Base-by-base conservation (phyloP, 2,888 invertebrate genomes). In the Tetramorium bicarinatum region DNA sequence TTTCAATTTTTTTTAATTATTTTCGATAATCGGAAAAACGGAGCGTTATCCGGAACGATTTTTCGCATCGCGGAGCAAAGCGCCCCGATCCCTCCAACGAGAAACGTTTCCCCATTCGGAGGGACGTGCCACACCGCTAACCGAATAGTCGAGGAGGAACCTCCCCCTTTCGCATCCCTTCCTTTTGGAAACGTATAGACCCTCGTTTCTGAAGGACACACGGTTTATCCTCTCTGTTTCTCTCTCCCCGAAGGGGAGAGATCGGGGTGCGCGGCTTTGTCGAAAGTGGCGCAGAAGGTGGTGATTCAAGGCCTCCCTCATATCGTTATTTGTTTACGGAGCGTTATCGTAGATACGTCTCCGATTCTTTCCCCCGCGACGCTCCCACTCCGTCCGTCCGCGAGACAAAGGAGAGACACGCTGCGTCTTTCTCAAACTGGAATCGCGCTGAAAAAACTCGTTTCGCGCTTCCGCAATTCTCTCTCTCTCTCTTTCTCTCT, bases 161-260 rank as follows among this genome's bases (percentile, higher is more conserved):
- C 52, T n/a, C 52, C 49, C 38, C 66, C 13, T 49, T 11, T 52
- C 38, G 21, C 13, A 41, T 67, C 67, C 67, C 54, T 75, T 38
- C 34, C n/a, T 41, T 54, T 67, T 41, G 44, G 38, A 38, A 18
- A 18, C 29, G 15, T 49, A 38, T 21, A 52, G 6, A 9, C 41
- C 41, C 29, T 67, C 75, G 49, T 76, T 34, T 62, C 21, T 9
- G 54, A 77, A 64, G 38, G 25, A 77, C 34, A 77, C 34, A 44
- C 49, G 29, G 0, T 44, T 52, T 54, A 25, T 52, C 64, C 18
- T 61, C 47, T 29, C 13, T 25, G 0, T 59, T 2, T 49, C 47
- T 18, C 21, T 15, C 29, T 21, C 3, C 41, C 52, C 4, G 25
- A n/a, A n/a, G 29, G 29, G 29, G 29, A 34, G 29, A 34, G 29